A percentile compares a stretch with the other conserved stretches of the same genome.
Evolutionary conservation across 2,888 invertebrate genomes (phyloP).

Genomic region (Dasysyrphus albostriatus): DNA sequence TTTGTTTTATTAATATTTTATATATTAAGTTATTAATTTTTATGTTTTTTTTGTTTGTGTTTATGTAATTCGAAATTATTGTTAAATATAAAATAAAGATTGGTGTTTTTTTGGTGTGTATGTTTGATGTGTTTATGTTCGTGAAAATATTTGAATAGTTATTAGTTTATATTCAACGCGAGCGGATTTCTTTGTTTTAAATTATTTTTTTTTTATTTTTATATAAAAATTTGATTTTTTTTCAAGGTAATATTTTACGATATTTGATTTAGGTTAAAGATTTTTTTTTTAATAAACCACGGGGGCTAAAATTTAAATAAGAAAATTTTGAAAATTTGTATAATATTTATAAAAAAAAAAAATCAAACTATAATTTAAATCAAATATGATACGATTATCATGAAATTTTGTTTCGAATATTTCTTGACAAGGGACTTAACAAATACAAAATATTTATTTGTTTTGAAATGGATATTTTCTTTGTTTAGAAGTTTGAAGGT

Average conservation of each 20-base stretch:
- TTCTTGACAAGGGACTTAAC: not conserved
- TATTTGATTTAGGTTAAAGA: slow-evolving; percentile 56
- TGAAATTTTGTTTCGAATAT: not conserved
- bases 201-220: slow-evolving; percentile 28
- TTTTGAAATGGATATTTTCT: not conserved
- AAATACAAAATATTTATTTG: not conserved
- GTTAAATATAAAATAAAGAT: not conserved
- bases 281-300: not conserved
- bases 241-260: slow-evolving; percentile 66
- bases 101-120: slow-evolving; percentile 46
- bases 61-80: slow-evolving; percentile 47
- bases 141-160: slow-evolving; percentile 32
- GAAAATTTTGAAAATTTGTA: not conserved
- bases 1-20: slow-evolving; percentile 27
- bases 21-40: slow-evolving; percentile 48
- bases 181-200: slow-evolving; percentile 6
- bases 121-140: slow-evolving; percentile 26
- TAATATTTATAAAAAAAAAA: not conserved
- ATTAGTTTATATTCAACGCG: slow-evolving; percentile 42
- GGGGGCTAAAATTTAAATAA: not conserved
- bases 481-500: not conserved
- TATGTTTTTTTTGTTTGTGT: slow-evolving; percentile 32
- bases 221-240: slow-evolving; percentile 47
- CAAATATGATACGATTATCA: no score
- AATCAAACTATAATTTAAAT: not conserved